Evolutionary conservation across 2,888 invertebrate genomes (phyloP).

Genomic region (Corbicula japonica): DNA sequence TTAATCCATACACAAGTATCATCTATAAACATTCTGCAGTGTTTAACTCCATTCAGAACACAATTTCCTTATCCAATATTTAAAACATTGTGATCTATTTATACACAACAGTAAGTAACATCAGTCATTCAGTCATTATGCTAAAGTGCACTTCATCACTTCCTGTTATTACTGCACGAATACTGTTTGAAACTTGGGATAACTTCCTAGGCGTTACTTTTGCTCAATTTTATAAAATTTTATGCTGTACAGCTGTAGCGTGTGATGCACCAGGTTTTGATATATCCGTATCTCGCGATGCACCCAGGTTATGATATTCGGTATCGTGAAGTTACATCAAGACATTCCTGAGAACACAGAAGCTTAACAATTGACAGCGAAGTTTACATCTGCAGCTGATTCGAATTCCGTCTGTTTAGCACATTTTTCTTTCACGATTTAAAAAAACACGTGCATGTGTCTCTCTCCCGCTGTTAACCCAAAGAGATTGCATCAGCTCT

Average conservation of each 20-base stretch:
- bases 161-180: conserved; percentile 6
- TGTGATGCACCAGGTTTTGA: conserved; percentile 1
- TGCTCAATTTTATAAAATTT: conserved; percentile 9
- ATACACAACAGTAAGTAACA: not conserved
- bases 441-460: conserved; percentile 3
- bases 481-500: conserved; percentile 1
- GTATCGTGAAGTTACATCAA: not conserved
- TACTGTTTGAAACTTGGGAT: not conserved
- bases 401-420: conserved; percentile 8
- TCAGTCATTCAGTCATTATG: not conserved
- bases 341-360: not conserved
- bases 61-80: not conserved
- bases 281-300: too few relatives aligned
- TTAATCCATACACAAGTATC: not conserved
- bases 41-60: not conserved
- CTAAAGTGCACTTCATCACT: conserved; percentile 10
- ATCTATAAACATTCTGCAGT: not conserved
- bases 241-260: conserved; percentile 1
- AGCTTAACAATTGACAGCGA: not conserved
- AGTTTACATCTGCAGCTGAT: not conserved
- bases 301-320: too few relatives aligned
- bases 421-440: not conserved
- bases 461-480: conserved; percentile 2
- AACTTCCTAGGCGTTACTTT: not conserved
- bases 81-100: not conserved